Percentiles rank a stretch among this genome's conserved stretches.
These are phyloP conservation scores for Propithecus perrieri DNA, from an alignment of 2,797 vertebrate genomes.

Conservation along the genomic window DNA sequence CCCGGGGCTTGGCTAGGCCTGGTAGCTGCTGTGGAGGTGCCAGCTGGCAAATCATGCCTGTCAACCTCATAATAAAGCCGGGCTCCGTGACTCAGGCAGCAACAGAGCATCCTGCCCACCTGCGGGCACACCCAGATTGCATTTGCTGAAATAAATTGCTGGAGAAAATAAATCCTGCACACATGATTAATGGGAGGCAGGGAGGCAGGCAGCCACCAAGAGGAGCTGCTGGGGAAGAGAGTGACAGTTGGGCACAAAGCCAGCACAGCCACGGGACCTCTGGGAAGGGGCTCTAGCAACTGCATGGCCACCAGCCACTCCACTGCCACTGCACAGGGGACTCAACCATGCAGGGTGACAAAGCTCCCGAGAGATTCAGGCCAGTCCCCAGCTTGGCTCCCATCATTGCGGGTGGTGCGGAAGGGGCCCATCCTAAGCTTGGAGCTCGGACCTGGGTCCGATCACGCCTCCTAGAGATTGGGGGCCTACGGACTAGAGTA, in stretches of 20 bases:
- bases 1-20: background rate
- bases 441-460: background rate
- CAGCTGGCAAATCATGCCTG: background rate
- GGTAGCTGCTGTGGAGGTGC: background rate
- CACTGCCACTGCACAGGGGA: background rate
- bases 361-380: background rate
- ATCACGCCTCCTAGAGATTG: background rate
- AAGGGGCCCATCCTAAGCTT: background rate
- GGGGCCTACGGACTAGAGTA: fast-evolving
- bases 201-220: conserved; percentile 57
- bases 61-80: background rate
- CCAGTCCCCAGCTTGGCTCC: background rate
- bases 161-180: conserved; percentile 74
- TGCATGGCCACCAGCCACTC: background rate
- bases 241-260: conserved; percentile 69
- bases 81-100: background rate
- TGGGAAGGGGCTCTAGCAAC: background rate
- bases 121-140: conserved; percentile 65
- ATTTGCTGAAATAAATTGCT: conserved; percentile 71
- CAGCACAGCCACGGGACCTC: conserved; percentile 42
- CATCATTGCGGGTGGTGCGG: fast-evolving
- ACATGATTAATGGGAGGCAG: conserved; percentile 74
- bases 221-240: conserved; percentile 51
- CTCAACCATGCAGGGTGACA: background rate
- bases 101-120: conserved; percentile 54